Evolutionary conservation across 2,888 invertebrate species (phyloP).

Genomic region (Hermaeophaga mercurialis): DNA sequence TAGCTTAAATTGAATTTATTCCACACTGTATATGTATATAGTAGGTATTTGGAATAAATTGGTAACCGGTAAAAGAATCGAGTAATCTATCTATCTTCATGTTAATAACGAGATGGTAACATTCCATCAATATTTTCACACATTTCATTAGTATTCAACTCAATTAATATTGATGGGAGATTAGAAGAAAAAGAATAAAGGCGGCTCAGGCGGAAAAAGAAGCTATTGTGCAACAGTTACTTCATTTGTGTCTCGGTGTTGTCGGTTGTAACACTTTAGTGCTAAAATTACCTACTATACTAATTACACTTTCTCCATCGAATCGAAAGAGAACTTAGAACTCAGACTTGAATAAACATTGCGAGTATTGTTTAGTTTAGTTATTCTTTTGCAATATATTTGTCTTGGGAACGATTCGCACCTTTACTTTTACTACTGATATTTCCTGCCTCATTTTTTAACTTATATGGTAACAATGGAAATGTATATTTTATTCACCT

Average conservation of each 20-base stretch:
- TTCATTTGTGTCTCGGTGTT: constrained; percentile 49
- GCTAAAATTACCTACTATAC: constrained; percentile 25
- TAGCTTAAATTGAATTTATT: too few relatives aligned
- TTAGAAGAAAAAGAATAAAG: background rate
- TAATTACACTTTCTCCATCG: constrained; percentile 4
- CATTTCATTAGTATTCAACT: background rate
- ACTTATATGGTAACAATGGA: too few relatives aligned
- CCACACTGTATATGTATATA: too few relatives aligned
- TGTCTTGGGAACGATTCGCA: constrained; percentile 13
- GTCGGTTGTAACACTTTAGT: constrained; percentile 47
- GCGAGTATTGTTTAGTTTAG: constrained; percentile 15
- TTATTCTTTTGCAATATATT: constrained; percentile 14
- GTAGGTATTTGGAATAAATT: too few relatives aligned
- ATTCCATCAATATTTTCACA: background rate
- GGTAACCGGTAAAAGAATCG: too few relatives aligned
- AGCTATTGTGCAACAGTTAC: constrained; percentile 50
- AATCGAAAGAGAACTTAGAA: background rate
- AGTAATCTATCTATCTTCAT: too few relatives aligned
- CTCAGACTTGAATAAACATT: constrained; percentile 25
- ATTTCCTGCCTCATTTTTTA: background rate
- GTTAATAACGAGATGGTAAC: background rate
- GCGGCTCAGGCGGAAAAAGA: constrained; percentile 29
- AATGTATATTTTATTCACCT: too few relatives aligned
- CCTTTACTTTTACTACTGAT: constrained; percentile 1
- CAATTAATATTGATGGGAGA: constrained; percentile 10